phyloP scores from a whole-genome alignment of 92 coral and sea anemone species.

The Chrysogorgia sp. region DNA sequence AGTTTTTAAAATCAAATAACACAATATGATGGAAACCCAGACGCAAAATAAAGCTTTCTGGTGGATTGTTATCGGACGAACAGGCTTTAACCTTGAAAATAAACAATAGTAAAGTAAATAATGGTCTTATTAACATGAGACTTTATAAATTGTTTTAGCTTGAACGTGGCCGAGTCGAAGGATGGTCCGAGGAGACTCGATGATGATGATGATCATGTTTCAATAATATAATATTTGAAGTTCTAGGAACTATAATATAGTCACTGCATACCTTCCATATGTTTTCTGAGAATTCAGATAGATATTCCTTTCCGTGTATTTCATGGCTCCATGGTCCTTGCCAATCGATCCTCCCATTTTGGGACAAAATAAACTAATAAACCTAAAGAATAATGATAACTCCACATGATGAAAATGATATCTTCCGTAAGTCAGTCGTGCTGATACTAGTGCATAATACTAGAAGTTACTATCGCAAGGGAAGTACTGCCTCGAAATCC shows the following conservation, averaged over 20 bases:
- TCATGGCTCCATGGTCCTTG: constrained; percentile 71
- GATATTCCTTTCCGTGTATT: constrained; percentile 77
- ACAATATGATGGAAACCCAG: constrained; percentile 70
- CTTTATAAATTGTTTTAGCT: neutral
- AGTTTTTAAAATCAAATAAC: constrained; percentile 60
- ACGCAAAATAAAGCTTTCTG: constrained; percentile 89
- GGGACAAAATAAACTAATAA: no score
- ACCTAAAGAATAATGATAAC: no score
- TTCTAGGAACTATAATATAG: neutral
- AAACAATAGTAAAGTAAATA: neutral
- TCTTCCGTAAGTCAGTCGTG: no score
- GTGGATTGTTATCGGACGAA: constrained; percentile 89
- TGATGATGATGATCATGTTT: no score
- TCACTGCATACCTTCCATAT: constrained; percentile 74
- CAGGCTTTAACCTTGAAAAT: constrained; percentile 68
- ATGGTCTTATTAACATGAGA: neutral
- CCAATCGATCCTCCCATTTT: constrained; percentile 90
- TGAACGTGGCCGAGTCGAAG: no score
- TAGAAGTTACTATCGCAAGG: no score
- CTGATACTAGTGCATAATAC: no score
- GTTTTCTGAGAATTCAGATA: constrained; percentile 73
- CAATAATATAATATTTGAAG: no score
- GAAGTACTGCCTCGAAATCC: no score
- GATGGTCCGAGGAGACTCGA: no score
- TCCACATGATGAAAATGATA: neutral